Conservation (phyloP, 2,797 vertebrate genomes). For the Eulemur albifrons region DNA sequence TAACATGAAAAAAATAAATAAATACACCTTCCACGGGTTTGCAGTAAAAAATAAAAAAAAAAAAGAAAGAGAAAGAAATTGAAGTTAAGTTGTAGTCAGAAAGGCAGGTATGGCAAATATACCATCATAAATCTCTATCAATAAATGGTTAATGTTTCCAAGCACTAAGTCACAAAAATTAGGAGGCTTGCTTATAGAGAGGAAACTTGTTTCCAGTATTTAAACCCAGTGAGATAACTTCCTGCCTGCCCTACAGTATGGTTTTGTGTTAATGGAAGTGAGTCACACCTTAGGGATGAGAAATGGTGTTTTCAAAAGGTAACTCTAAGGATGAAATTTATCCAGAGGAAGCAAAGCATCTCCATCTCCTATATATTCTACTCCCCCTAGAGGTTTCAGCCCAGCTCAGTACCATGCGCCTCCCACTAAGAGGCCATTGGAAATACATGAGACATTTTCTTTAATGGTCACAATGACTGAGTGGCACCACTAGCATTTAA, state of each 20-base stretch:
- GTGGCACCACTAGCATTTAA: neutral
- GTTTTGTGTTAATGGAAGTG: slow-evolving; percentile 8
- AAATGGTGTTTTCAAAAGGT: slow-evolving; percentile 1
- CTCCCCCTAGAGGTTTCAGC: neutral
- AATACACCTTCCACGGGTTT: no score
- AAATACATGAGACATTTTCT: neutral
- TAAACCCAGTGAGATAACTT: slow-evolving; percentile 17
- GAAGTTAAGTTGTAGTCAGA: neutral
- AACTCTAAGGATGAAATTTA: neutral
- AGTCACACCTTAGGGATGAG: slow-evolving; percentile 28
- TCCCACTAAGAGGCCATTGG: neutral
- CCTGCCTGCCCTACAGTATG: neutral
- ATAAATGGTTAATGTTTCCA: neutral
- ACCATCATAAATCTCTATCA: neutral
- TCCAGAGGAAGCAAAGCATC: neutral
- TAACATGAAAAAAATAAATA: no score
- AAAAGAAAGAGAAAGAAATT: neutral
- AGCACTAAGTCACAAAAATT: neutral
- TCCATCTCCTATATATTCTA: neutral
- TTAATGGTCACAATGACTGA: neutral
- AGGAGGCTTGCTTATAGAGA: neutral
- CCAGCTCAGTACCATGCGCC: neutral
- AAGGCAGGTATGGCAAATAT: neutral
- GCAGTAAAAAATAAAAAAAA: no score
- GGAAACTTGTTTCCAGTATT: neutral